These are phyloP conservation scores for Lophius piscatorius DNA, from an alignment of 2,113 vertebrate species.

Conservation along the genomic window DNA sequence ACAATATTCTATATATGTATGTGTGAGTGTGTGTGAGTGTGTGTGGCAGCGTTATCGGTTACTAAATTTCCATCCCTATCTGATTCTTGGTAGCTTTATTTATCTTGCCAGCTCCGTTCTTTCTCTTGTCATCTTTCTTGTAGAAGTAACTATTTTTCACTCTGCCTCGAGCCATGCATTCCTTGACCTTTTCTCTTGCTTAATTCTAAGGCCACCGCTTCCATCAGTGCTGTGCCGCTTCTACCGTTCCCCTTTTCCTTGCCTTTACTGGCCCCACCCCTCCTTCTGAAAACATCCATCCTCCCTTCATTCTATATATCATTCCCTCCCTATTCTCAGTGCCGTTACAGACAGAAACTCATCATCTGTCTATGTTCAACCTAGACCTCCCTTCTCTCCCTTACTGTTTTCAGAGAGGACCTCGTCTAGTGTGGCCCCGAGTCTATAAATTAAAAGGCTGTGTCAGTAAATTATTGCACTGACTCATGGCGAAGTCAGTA, in stretches of 20 bases:
- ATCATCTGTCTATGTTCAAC: constrained; percentile 47
- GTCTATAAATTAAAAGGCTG: constrained; percentile 53
- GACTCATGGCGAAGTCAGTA: constrained; percentile 50
- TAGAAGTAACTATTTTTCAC: constrained; percentile 35
- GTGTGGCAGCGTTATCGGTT: constrained; percentile 3
- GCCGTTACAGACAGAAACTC: constrained; percentile 41
- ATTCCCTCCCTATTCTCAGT: constrained; percentile 47
- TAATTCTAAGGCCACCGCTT: constrained; percentile 46
- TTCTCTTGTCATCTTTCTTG: constrained; percentile 23
- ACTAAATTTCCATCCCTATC: constrained; percentile 9
- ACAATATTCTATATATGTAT: too few species aligned
- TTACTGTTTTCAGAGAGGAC: constrained; percentile 32
- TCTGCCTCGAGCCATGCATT: constrained; percentile 46
- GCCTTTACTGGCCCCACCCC: constrained; percentile 18
- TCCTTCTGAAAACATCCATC: constrained; percentile 36
- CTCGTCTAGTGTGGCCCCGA: constrained; percentile 54
- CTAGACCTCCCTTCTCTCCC: constrained; percentile 35
- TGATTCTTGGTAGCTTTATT: constrained; percentile 15
- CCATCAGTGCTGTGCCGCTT: constrained; percentile 46
- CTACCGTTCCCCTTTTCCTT: constrained; percentile 48
- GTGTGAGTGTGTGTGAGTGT: too few species aligned
- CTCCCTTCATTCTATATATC: constrained; percentile 59
- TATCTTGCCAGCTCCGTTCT: constrained; percentile 18
- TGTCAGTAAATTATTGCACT: constrained; percentile 50
- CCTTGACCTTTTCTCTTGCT: constrained; percentile 58